Base-by-base conservation (phyloP, 2,113 vertebrate species). In the Lophochroa leadbeateri region DNA sequence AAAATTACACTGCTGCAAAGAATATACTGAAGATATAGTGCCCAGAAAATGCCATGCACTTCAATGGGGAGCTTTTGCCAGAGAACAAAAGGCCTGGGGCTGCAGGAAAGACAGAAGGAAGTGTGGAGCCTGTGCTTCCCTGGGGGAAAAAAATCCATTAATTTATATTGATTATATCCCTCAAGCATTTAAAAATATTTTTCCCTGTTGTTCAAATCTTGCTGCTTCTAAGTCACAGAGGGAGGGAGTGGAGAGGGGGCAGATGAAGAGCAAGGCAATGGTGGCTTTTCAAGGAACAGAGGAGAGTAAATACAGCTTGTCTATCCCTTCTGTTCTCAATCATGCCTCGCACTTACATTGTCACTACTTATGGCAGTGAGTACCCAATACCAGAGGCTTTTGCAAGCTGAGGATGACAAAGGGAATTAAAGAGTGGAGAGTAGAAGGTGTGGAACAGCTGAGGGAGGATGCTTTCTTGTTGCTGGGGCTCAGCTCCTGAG, bases 21-120 rank as follows among this genome's bases (percentile, higher is more conserved):
- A 96, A 93, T 94, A 94, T 95, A 74, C 57, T 82, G 91, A 80
- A 95, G 92, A 89, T 89, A 87, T 77, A 95, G 94, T 96, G 96
- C 95, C 96, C 96, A 96, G 96, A 97, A 97, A 97, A 94, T 96
- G 94, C 96, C 95, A 96, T 39, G 58, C 81, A 67, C 57, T 97
- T 96, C 91, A 96, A 63, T 57, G 49, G 70, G 74, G 53, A 92
- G 58, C 53, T 94, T 94, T 94, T 96, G 92, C 88, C 63, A 67
- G 74, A 82, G 91, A 94, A 95, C 81, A 96, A 96, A 96, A 94
- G 67, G 74, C 83, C 58, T 85, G 88, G 70, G 81, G 43, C 61
- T 94, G 49, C 49, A 94, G 92, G 70, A 94, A 95, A 94, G 81
- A 63, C 81, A 92, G 88, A 91, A 93, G 83, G 83, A 92, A 96